Evolutionary conservation across 2,797 vertebrate genomes (phyloP), one percentile per base, ranked within the genome.

Genomic region (Podarcis siculus): DNA sequence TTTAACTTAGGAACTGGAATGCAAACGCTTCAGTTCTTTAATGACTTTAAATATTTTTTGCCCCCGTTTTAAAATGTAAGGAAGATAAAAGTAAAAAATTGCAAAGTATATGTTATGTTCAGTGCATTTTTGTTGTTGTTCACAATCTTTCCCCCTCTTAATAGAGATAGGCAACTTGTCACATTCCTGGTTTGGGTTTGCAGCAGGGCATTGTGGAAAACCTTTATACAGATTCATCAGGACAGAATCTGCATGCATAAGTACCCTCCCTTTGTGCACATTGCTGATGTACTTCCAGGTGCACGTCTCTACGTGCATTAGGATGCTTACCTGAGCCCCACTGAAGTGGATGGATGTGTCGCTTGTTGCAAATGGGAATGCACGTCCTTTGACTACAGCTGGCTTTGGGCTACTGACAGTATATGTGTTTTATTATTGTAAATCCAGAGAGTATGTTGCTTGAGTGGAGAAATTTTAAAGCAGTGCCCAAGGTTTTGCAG

Each of bases 161-260:
- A 55, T 37, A 21, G 55, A 66, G 55, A 7, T 3, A 32, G 39
- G 71, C 69, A 64, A 0, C 5, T 0, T 3, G 27, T 1, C 2
- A 8, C 78, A 80, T 35, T 42, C 58, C 17, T 3, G 23, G 0
- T n/a, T 7, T 6, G 15, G 7, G 6, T 2, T 32, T 0, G 79
- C 45, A 6, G 45, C 45, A 6, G 55, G 0, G 0, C 15, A 13
- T 25, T 8, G 17, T 64, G 77, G 1, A 25, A 30, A 49, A 4
- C 49, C 21, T 21, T 5, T 66, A 13, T 32, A 9, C 55, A 12
- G 3, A 30, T 66, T 39, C 25, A 64, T 37, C 35, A 35, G 27
- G 10, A 15, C 49, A 66, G 42, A 37, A 79, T 64, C 32, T n/a
- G 30, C 27, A 12, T 82, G 27, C 64, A 30, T 42, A 81, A 81